A percentile compares a stretch with the other conserved stretches of the same genome.
Conservation (phyloP, 2,113 vertebrate genomes). For the Bagarius yarrelli region DNA sequence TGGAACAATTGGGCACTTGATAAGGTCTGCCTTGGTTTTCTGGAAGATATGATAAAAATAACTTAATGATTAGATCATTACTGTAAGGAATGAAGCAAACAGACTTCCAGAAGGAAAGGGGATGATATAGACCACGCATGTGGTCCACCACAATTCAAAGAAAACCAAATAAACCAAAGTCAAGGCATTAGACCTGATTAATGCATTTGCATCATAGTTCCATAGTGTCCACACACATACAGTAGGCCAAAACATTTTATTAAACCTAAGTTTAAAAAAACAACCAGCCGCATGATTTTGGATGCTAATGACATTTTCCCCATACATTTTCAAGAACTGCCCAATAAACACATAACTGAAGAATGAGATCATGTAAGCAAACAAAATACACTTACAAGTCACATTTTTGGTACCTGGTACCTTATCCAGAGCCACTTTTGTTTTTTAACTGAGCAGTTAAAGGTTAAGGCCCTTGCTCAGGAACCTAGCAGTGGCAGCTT, state of each 20-base stretch:
- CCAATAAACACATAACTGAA: constrained; percentile 37
- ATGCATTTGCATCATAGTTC: not conserved
- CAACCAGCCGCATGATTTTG: not conserved
- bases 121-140: not conserved
- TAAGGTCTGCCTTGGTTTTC: not conserved
- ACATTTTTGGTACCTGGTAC: too few species aligned
- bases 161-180: constrained; percentile 9
- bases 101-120: not conserved
- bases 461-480: too few species aligned
- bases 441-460: too few species aligned
- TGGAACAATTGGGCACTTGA: too few species aligned
- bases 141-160: not conserved
- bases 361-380: constrained; percentile 31
- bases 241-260: not conserved
- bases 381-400: not conserved
- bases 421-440: too few species aligned
- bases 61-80: not conserved
- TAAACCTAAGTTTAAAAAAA: not conserved
- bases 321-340: constrained; percentile 11
- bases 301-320: not conserved
- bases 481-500: too few species aligned
- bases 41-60: not conserved
- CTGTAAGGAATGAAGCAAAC: not conserved
- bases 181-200: not conserved
- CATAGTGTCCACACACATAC: not conserved